These are phyloP conservation scores for Callinectes sapidus DNA, from an alignment of 2,888 invertebrate genomes.

Conservation along the genomic window DNA sequence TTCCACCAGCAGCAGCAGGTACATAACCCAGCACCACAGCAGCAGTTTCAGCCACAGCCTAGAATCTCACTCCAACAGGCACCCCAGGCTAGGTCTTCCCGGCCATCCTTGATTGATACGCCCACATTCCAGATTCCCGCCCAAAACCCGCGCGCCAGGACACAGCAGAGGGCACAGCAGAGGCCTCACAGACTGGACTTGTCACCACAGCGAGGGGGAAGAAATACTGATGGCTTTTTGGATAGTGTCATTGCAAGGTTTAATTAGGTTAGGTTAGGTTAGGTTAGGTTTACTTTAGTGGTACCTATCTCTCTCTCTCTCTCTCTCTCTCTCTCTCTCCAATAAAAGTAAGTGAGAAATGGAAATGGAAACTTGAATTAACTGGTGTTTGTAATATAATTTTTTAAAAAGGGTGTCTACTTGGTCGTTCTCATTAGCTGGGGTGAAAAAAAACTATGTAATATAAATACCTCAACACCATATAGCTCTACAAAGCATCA, in stretches of 20 bases:
- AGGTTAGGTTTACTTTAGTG: no score
- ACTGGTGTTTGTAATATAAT: no score
- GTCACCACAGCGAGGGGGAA: no score
- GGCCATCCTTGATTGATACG: background rate
- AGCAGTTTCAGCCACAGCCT: background rate
- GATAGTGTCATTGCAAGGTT: conserved; percentile 13
- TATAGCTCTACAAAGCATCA: no score
- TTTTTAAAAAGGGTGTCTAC: no score
- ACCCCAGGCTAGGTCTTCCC: background rate
- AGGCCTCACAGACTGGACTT: background rate
- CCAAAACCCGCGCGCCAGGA: background rate
- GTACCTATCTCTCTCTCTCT: no score
- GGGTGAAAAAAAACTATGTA: no score
- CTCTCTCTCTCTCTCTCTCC: no score
- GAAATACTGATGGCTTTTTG: background rate
- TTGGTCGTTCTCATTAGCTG: no score
- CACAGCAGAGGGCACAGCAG: no score
- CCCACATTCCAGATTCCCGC: background rate
- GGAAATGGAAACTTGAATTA: background rate
- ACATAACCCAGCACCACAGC: background rate
- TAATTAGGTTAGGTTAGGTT: no score
- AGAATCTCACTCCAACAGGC: background rate
- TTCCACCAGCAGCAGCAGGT: background rate
- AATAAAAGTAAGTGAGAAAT: background rate
- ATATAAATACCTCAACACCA: no score